phyloP scores from a whole-genome alignment of 1,140 invertebrate species.

The Drosophila biarmipes region DNA sequence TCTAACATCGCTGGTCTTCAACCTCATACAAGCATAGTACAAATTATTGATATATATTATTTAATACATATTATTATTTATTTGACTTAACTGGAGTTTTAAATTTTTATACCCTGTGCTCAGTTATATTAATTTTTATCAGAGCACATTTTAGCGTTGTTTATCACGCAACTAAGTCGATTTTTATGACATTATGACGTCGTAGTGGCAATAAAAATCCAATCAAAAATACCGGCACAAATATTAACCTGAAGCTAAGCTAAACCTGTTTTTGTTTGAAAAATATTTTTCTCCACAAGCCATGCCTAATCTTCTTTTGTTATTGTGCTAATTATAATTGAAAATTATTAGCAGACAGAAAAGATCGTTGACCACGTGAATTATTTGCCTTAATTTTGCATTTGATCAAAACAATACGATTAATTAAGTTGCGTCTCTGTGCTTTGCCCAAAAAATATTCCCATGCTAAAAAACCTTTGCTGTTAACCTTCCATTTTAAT shows the following conservation, averaged over 20 bases:
- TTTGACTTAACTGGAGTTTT: too few relatives aligned
- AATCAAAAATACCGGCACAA: conserved; percentile 32
- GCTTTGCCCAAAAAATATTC: conserved; percentile 7
- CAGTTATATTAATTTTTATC: conserved; percentile 33
- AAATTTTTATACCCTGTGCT: background rate
- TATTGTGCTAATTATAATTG: conserved; percentile 11
- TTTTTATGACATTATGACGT: conserved; percentile 51
- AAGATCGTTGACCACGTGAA: conserved; percentile 48
- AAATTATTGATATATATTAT: background rate
- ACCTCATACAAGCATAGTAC: background rate
- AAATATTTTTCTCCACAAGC: conserved; percentile 12
- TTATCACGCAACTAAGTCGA: conserved; percentile 27
- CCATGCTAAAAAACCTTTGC: conserved; percentile 1
- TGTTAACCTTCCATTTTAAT: conserved; percentile 48
- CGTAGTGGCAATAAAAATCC: conserved; percentile 48
- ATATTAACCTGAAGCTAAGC: background rate
- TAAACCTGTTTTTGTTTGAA: conserved; percentile 45
- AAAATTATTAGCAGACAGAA: conserved; percentile 2
- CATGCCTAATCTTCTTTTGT: conserved; percentile 22
- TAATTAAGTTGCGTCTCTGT: conserved; percentile 12
- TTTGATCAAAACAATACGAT: conserved; percentile 37
- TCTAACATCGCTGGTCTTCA: too few relatives aligned
- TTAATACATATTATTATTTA: background rate
- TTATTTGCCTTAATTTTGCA: conserved; percentile 24
- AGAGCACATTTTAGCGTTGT: conserved; percentile 29